Evolutionary conservation across 2,888 invertebrate genomes (phyloP), one percentile per base, ranked within the genome.

Genomic region (Eupithecia pulchellata): DNA sequence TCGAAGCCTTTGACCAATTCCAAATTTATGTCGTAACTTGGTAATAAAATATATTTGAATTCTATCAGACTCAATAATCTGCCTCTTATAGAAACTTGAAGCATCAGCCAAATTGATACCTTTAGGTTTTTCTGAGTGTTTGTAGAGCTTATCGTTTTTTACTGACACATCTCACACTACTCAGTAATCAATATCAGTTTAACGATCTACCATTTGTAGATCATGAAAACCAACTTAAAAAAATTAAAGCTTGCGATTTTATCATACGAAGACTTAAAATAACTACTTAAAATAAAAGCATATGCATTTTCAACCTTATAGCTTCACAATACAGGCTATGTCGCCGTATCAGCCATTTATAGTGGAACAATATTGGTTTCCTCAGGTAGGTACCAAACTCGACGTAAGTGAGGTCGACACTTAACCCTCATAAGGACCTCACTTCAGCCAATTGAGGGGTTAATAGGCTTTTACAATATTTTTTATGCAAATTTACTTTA

Each of bases 401-500:
- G 34, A 64, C 42, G 34, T 27, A 69, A 75, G 75, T 73, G 73
- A 57, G 68, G 72, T 72, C 69, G 52, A 30, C 67, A n/a, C 73
- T 75, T 58, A 68, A 73, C 71, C 73, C 68, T 17, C 34, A 13
- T 69, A 47, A 72, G 69, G 47, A 42, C 64, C 36, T 64, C 64
- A 34, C 69, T 63, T 71, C 61, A 68, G 58, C 60, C 30, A 57
- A 55, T 74, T n/a, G 70, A 75, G 74, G 25, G 74, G 72, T 75
- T 74, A 75, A 75, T 47, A 68, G 36, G 65, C 69, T 64, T 61
- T 67, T 55, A 69, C n/a, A 66, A 55, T 64, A 55, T 36, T 55
- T 68, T 64, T 61, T 60, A 39, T 58, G 60, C 32, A 47, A 42
- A 14, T 55, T 66, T 66, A 58, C 29, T 58, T 58, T 58, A 58